Conservation (phyloP, 2,888 invertebrate species). For the Aspidiotus rigidus region DNA sequence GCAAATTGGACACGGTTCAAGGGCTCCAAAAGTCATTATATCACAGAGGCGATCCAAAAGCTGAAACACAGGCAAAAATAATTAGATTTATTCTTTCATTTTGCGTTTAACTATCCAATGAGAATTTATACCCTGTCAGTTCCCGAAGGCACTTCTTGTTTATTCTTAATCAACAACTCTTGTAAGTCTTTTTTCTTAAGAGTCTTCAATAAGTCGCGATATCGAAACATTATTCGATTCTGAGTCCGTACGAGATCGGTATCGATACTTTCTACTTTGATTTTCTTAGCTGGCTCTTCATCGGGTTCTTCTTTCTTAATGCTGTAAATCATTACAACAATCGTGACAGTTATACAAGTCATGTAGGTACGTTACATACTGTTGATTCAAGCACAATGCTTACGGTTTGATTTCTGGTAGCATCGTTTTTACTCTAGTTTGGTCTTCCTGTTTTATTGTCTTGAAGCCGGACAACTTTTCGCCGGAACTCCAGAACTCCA, state of each 20-base stretch:
- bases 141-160: constrained; percentile 59
- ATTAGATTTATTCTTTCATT: neutral
- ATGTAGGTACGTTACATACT: constrained; percentile 33
- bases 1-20: constrained; percentile 70
- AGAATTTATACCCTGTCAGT: constrained; percentile 52
- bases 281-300: constrained; percentile 57
- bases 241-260: constrained; percentile 61
- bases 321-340: neutral
- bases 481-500: constrained; percentile 64
- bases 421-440: constrained; percentile 52
- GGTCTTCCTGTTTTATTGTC: constrained; percentile 60
- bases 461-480: constrained; percentile 68
- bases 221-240: constrained; percentile 57
- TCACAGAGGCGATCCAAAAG: constrained; percentile 71
- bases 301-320: constrained; percentile 38
- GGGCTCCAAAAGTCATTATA: constrained; percentile 76
- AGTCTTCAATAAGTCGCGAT: constrained; percentile 54
- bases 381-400: constrained; percentile 30
- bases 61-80: constrained; percentile 45
- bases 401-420: constrained; percentile 52
- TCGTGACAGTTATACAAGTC: constrained; percentile 36
- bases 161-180: constrained; percentile 59
- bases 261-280: constrained; percentile 45
- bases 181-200: constrained; percentile 55
- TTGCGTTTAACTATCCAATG: neutral